Evolutionary conservation across 2,797 vertebrate species (phyloP).

Genomic region (Rhincodon typus): DNA sequence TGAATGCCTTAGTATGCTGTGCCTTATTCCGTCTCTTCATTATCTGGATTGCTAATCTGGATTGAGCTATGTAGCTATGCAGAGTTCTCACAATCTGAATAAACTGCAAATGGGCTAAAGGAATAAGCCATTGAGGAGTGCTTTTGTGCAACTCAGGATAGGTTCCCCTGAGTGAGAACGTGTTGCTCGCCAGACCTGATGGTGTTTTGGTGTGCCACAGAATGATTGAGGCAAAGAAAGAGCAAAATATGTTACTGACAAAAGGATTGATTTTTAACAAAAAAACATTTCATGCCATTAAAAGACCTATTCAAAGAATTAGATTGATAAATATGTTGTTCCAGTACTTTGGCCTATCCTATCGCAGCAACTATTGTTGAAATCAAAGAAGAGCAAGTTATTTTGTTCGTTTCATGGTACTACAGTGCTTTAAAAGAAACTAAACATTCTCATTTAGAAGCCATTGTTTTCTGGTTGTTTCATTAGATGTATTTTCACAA

Average conservation of each 20-base stretch:
- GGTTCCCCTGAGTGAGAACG: background rate
- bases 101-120: background rate
- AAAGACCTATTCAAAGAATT: background rate
- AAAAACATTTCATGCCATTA: background rate
- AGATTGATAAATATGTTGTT: background rate
- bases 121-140: background rate
- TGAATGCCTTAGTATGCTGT: background rate
- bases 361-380: background rate
- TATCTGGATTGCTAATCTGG: background rate
- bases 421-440: background rate
- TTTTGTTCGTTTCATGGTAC: background rate
- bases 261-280: background rate
- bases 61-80: background rate
- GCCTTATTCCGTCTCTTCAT: background rate
- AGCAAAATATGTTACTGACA: background rate
- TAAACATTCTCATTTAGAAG: slow-evolving; percentile 15
- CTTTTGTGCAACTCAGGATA: background rate
- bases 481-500: background rate
- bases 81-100: background rate
- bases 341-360: background rate
- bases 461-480: background rate
- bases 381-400: background rate
- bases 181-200: no score
- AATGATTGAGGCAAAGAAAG: background rate
- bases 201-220: background rate